Evolutionary conservation across 2,113 vertebrate genomes (phyloP).

Genomic region (Onychostruthus taczanowskii): DNA sequence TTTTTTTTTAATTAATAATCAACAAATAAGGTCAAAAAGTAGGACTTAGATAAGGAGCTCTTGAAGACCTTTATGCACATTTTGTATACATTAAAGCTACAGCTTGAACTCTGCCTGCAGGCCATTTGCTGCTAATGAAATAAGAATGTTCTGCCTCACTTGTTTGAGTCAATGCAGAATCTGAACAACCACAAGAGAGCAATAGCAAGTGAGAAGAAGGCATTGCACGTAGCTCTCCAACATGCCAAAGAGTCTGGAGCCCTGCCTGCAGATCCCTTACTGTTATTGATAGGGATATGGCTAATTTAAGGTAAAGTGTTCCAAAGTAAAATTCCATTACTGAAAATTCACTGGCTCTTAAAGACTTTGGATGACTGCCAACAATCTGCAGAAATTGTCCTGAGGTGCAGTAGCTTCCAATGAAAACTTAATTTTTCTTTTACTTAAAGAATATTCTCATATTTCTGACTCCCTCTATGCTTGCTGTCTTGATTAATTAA

Average conservation of each 20-base stretch:
- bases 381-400: not conserved
- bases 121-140: not conserved
- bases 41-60: not conserved
- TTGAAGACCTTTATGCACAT: not conserved
- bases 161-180: not conserved
- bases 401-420: conserved; percentile 18
- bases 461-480: not conserved
- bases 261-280: not conserved
- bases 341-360: conserved; percentile 4
- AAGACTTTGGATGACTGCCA: not conserved
- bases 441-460: not conserved
- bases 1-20: not conserved
- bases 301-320: conserved; percentile 34
- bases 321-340: conserved; percentile 40
- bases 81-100: not conserved
- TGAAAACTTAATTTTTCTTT: conserved; percentile 29
- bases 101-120: not conserved
- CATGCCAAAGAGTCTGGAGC: not conserved
- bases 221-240: not conserved
- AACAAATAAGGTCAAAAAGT: not conserved
- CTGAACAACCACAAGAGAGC: not conserved
- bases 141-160: not conserved
- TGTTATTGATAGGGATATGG: conserved; percentile 39
- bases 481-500: conserved; percentile 23
- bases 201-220: not conserved